A percentile compares a stretch with the other conserved stretches of the same genome.
phyloP scores from a whole-genome alignment of 2,888 invertebrate species.

The Euplagia quadripunctaria region DNA sequence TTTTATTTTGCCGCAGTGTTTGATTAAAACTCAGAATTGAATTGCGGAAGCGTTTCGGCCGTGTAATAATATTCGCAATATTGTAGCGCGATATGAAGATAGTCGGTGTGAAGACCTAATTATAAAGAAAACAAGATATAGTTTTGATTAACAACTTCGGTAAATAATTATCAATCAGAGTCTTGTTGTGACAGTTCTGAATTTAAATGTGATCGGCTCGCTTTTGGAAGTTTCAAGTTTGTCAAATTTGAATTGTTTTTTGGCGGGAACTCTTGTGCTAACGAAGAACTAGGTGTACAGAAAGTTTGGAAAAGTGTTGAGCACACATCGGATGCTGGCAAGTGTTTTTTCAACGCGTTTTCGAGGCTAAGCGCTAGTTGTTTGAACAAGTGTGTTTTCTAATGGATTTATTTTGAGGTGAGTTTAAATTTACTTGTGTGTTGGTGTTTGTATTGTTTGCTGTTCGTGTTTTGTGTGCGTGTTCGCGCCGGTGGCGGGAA shows the following conservation, averaged over 20 bases:
- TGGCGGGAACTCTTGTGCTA: constrained; percentile 76
- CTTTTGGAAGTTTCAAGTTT: constrained; percentile 54
- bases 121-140: constrained; percentile 63
- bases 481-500: constrained; percentile 86
- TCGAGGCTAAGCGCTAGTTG: constrained; percentile 87
- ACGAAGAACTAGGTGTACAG: constrained; percentile 74
- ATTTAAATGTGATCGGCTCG: constrained; percentile 49
- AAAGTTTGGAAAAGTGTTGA: constrained; percentile 86
- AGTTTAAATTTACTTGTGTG: constrained; percentile 87
- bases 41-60: constrained; percentile 76
- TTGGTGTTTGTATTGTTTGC: constrained; percentile 87
- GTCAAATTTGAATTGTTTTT: constrained; percentile 60
- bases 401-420: constrained; percentile 88
- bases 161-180: constrained; percentile 44
- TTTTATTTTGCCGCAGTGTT: constrained; percentile 78
- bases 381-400: constrained; percentile 88
- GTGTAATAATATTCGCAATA: constrained; percentile 68
- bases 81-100: constrained; percentile 61
- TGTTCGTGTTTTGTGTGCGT: constrained; percentile 85
- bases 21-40: constrained; percentile 72
- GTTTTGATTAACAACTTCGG: constrained; percentile 58
- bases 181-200: constrained; percentile 55
- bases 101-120: constrained; percentile 64
- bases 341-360: constrained; percentile 87
- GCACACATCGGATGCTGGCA: constrained; percentile 80